phyloP scores from a whole-genome alignment of 1,140 invertebrate genomes.

The Diachasmimorpha longicaudata region DNA sequence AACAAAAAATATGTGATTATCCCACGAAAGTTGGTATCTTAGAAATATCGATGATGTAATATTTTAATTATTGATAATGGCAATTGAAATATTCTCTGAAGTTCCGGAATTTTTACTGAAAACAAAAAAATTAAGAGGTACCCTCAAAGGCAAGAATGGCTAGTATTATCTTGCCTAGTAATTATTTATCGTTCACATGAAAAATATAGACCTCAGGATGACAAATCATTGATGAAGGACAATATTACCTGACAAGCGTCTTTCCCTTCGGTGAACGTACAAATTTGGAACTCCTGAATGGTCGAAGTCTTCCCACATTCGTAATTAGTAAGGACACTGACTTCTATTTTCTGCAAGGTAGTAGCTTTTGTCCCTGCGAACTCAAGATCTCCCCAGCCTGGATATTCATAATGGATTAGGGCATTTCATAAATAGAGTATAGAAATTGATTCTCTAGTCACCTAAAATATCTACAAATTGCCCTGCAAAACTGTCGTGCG shows the following conservation, averaged over 20 bases:
- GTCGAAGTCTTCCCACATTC: slow-evolving; percentile 54
- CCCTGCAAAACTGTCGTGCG: slow-evolving; percentile 56
- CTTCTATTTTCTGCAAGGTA: slow-evolving; percentile 65
- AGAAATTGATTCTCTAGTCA: slow-evolving; percentile 36
- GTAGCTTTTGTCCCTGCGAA: slow-evolving; percentile 65
- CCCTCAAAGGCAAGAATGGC: too few relatives aligned
- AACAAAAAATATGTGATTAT: neutral
- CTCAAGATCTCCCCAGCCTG: slow-evolving; percentile 71
- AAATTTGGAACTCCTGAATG: slow-evolving; percentile 9
- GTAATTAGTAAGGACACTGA: slow-evolving; percentile 66
- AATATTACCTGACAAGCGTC: slow-evolving; percentile 46
- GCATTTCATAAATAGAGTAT: too few relatives aligned
- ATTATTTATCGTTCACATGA: too few relatives aligned
- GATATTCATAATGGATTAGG: slow-evolving; percentile 7
- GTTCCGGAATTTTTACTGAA: too few relatives aligned
- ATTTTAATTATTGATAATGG: too few relatives aligned
- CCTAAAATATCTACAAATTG: slow-evolving; percentile 63
- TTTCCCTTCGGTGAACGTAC: slow-evolving; percentile 29
- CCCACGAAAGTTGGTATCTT: too few relatives aligned
- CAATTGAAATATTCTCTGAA: too few relatives aligned
- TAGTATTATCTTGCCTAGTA: too few relatives aligned
- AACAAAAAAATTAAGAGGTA: too few relatives aligned
- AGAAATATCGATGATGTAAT: too few relatives aligned
- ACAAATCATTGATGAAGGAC: too few relatives aligned
- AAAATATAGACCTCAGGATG: too few relatives aligned